Evolutionary conservation across 2,113 vertebrate genomes (phyloP), one percentile per base, ranked within the genome.

Genomic region (Microcebus murinus): DNA sequence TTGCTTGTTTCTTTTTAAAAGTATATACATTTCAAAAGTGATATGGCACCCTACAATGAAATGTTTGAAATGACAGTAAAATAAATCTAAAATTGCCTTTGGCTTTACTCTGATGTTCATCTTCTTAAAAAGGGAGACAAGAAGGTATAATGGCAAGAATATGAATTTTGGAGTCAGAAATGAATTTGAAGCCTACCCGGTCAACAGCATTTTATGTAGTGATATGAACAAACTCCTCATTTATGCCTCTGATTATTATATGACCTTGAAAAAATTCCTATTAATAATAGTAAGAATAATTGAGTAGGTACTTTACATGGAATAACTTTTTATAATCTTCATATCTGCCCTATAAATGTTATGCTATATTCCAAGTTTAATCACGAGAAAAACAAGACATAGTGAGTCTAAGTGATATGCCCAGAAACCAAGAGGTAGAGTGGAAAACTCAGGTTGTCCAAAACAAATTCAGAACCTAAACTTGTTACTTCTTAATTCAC

Each of bases 1-100:
- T 59, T 48, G 48, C 10, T 48, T 83, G 42, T 87, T 82, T 94
- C 86, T 86, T 97, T 92, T 94, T 13, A 77, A 94, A 85, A 76
- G 91, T 57, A 95, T 94, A 87, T 95, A 80, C 48, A 93, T 95
- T 91, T 96, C 84, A 95, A 90, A 95, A 95, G 59, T 50, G 67
- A 77, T 94, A 87, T n/a, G 91, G 61, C 42, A 96, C 14, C 45
- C 31, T 81, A 29, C 31, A 80, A 81, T 93, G 79, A 91, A 91
- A 42, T 90, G 71, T 85, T 95, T 92, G 87, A 96, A 94, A 96
- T 74, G 65, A 71, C 59, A 96, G 65, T 90, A 71, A 95, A 96
- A 90, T 95, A 89, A 92, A 94, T 94, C 71, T 94, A 89, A 96
- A 86, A 90, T 76, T 97, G 87, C 87, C 94, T 92, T 97, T 97